Evolutionary conservation across 2,888 invertebrate species (phyloP).

Genomic region (Protonemura montana): DNA sequence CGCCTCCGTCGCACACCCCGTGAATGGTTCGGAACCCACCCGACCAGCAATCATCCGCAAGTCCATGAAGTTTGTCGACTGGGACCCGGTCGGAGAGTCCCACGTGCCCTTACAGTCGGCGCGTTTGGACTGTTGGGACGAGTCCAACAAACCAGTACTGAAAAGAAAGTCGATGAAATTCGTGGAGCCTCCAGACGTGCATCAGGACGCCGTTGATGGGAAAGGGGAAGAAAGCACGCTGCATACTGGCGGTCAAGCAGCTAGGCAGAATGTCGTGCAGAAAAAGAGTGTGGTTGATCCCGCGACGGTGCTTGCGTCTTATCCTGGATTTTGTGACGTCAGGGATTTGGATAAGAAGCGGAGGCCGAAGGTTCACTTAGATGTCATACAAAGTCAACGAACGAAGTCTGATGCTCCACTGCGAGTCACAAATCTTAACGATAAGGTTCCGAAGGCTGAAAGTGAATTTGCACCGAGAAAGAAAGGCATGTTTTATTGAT

Average conservation of each 20-base stretch:
- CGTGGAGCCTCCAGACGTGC: background rate
- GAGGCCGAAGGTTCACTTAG: constrained; percentile 15
- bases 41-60: constrained; percentile 56
- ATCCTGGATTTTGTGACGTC: constrained; percentile 27
- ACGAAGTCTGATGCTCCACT: background rate
- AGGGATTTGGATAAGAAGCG: constrained; percentile 24
- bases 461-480: background rate
- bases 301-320: background rate
- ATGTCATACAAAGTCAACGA: background rate
- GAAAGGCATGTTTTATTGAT: constrained; percentile 28
- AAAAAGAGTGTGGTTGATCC: constrained; percentile 23
- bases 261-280: background rate
- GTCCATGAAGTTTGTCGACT: constrained; percentile 13
- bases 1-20: constrained; percentile 59
- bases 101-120: background rate
- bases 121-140: background rate
- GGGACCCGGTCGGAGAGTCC: background rate
- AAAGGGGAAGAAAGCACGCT: background rate
- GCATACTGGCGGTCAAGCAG: background rate
- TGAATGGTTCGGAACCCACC: constrained; percentile 63
- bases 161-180: constrained; percentile 23
- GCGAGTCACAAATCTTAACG: background rate
- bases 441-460: background rate
- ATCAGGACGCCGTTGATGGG: background rate
- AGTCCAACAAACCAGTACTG: background rate